These are phyloP conservation scores for Drosophila flavopinicola DNA, from an alignment of 2,888 invertebrate species.

Conservation along the genomic window DNA sequence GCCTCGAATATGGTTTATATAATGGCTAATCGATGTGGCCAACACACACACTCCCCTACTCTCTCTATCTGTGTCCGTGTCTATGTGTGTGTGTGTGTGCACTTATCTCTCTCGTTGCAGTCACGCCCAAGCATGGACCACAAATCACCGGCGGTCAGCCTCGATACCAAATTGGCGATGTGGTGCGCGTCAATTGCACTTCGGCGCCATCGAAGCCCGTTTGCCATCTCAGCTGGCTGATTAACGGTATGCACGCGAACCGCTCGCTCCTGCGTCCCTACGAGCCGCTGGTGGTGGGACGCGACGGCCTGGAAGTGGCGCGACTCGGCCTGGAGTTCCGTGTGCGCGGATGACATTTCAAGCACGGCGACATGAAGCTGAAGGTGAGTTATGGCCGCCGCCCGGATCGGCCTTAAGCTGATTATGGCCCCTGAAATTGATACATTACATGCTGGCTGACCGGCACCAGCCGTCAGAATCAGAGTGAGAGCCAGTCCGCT, in stretches of 20 bases:
- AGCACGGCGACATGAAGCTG: conserved; percentile 93
- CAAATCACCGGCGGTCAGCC: conserved; percentile 91
- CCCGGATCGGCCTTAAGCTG: conserved; percentile 58
- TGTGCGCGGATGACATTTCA: conserved; percentile 92
- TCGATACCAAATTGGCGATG: conserved; percentile 92
- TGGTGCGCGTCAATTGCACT: conserved; percentile 93
- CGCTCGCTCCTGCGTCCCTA: conserved; percentile 85
- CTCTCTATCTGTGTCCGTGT: background rate
- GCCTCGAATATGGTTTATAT: background rate
- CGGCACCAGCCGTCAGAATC: conserved; percentile 1
- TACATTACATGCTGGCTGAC: conserved; percentile 60
- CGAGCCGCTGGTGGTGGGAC: conserved; percentile 85
- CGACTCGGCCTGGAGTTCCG: conserved; percentile 92
- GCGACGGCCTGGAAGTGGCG: conserved; percentile 90
- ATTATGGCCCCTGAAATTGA: conserved; percentile 64
- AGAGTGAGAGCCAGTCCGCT: conserved; percentile 1
- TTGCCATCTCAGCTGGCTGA: conserved; percentile 93
- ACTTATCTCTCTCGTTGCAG: conserved; percentile 85
- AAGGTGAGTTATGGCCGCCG: conserved; percentile 86
- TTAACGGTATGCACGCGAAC: conserved; percentile 92
- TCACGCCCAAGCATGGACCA: conserved; percentile 92
- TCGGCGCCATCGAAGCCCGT: conserved; percentile 93
- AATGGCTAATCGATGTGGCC: conserved; percentile 46
- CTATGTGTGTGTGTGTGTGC: background rate
- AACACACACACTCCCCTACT: conserved; percentile 9